These are phyloP conservation scores for Trichacis sp. DNA, from an alignment of 2,888 invertebrate species.

Conservation along the genomic window DNA sequence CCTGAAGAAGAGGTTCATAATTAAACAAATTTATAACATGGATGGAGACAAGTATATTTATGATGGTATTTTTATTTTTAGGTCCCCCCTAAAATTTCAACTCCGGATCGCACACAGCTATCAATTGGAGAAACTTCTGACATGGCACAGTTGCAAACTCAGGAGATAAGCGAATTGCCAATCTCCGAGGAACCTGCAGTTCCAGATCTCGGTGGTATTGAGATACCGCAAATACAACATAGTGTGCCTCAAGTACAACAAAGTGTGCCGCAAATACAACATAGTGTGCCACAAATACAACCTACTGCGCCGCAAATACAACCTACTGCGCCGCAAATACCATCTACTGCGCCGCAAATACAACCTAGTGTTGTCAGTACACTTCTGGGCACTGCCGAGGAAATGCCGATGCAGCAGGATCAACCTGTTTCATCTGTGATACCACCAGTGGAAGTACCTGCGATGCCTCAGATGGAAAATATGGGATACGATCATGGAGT, in stretches of 20 bases:
- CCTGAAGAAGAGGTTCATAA: slow-evolving; percentile 59
- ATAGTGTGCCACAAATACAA: no score
- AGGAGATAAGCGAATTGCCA: slow-evolving; percentile 48
- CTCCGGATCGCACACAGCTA: slow-evolving; percentile 70
- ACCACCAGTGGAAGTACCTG: not conserved
- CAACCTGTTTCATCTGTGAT: slow-evolving; percentile 68
- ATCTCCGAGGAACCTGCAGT: slow-evolving; percentile 58
- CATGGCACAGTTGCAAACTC: slow-evolving; percentile 3
- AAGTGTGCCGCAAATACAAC: no score
- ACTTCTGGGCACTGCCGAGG: slow-evolving; percentile 55
- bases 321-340: slow-evolving; percentile 37
- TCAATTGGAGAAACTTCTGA: slow-evolving; percentile 32
- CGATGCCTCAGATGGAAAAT: slow-evolving; percentile 72
- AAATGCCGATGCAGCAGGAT: slow-evolving; percentile 51
- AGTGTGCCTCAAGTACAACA: no score
- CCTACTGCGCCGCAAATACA: slow-evolving; percentile 45
- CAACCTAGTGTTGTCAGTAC: slow-evolving; percentile 58
- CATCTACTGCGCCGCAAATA: slow-evolving; percentile 54
- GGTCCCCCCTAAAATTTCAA: slow-evolving; percentile 40
- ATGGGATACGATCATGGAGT: slow-evolving; percentile 74
- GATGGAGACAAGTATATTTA: no score
- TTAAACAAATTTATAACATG: no score
- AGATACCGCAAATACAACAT: no score
- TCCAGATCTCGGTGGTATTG: slow-evolving; percentile 43
- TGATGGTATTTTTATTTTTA: not conserved